phyloP scores from a whole-genome alignment of 2,888 invertebrate species.

The Ephialtes manifestator region DNA sequence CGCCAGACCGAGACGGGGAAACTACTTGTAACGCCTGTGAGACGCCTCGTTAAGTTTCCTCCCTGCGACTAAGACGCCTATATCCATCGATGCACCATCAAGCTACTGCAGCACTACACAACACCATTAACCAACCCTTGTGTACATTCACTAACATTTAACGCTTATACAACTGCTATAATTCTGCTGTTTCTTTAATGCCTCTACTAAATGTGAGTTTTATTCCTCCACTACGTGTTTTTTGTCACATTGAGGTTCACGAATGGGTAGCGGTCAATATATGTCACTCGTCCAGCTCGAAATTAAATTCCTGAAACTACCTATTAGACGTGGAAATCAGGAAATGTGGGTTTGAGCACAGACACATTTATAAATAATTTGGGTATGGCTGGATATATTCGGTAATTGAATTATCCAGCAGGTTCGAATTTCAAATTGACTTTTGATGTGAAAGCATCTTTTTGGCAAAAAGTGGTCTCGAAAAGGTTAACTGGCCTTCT shows the following conservation, averaged over 20 bases:
- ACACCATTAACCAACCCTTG: slow-evolving; percentile 20
- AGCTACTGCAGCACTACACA: not conserved
- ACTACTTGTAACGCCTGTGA: slow-evolving; percentile 62
- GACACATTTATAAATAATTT: not conserved
- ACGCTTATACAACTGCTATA: not conserved
- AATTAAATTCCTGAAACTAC: not conserved
- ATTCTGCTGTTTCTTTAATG: slow-evolving; percentile 19
- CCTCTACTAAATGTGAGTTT: no score
- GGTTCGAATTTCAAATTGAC: no score
- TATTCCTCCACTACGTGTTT: not conserved
- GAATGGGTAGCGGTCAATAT: not conserved
- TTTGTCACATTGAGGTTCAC: not conserved
- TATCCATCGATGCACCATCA: not conserved
- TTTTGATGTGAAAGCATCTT: no score
- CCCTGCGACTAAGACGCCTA: slow-evolving; percentile 2
- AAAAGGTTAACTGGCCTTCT: no score
- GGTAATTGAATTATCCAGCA: no score
- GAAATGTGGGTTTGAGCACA: not conserved
- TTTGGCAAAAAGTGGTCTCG: no score
- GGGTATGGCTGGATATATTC: not conserved
- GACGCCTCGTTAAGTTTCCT: slow-evolving; percentile 64
- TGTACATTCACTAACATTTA: not conserved
- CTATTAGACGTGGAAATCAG: not conserved
- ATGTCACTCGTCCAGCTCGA: not conserved
- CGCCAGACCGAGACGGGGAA: slow-evolving; percentile 46